These are phyloP conservation scores for Centropyge bicolor DNA, from an alignment of 2,797 vertebrate species.

Conservation along the genomic window DNA sequence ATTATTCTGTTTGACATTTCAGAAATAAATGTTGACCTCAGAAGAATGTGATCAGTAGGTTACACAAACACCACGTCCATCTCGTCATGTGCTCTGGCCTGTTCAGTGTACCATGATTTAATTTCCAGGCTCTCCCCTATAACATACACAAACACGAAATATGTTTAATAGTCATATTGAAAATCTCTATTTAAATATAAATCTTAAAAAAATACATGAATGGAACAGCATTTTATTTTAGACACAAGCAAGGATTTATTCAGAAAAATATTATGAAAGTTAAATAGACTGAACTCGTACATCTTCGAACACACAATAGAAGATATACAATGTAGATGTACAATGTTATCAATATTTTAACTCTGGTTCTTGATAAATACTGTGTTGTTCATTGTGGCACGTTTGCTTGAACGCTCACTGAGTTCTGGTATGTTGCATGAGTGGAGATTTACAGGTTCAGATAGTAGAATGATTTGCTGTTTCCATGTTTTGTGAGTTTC, in stretches of 20 bases:
- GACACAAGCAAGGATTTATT: not conserved
- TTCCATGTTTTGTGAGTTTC: conserved; percentile 35
- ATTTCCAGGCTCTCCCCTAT: conserved; percentile 26
- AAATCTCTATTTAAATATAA: conserved; percentile 13
- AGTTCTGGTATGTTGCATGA: conserved; percentile 9
- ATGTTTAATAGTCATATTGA: conserved; percentile 13
- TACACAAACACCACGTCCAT: conserved; percentile 57
- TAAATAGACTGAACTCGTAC: not conserved
- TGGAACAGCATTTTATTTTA: not conserved
- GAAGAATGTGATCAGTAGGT: conserved; percentile 59
- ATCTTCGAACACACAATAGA: not conserved
- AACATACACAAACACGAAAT: conserved; percentile 28
- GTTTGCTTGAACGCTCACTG: conserved; percentile 30
- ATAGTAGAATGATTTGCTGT: conserved; percentile 11
- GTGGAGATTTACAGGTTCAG: conserved; percentile 18
- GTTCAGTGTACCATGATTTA: conserved; percentile 35
- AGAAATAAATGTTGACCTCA: conserved; percentile 57
- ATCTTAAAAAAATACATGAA: not conserved
- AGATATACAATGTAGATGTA: not conserved
- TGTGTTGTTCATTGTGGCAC: conserved; percentile 20
- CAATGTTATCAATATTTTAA: conserved; percentile 6
- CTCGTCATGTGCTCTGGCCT: conserved; percentile 64
- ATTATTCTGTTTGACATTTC: conserved; percentile 50
- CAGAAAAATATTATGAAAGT: not conserved
- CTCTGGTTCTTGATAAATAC: not conserved